phyloP scores from a whole-genome alignment of 2,888 invertebrate species.

The Drosophila bunnanda region DNA sequence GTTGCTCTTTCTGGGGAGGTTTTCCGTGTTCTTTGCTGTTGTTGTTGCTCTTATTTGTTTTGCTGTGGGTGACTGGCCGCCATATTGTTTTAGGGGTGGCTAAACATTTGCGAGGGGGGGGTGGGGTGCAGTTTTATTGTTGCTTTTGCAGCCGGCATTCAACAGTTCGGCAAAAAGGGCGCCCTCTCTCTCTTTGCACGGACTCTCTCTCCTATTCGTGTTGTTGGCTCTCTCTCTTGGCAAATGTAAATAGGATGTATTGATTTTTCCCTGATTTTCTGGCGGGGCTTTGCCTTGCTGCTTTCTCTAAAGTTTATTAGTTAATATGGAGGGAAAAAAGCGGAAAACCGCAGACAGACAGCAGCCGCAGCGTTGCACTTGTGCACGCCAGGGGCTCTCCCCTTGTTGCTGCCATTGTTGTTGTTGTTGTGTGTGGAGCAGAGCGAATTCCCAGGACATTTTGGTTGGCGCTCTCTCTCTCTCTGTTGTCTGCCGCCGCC shows the following conservation, averaged over 20 bases:
- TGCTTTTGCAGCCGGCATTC: slow-evolving; percentile 69
- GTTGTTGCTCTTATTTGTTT: slow-evolving; percentile 39
- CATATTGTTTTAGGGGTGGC: slow-evolving; percentile 76
- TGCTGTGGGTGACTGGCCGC: slow-evolving; percentile 70
- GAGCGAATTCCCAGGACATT: slow-evolving; percentile 34
- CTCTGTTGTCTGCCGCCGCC: slow-evolving; percentile 22
- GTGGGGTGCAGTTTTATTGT: slow-evolving; percentile 53
- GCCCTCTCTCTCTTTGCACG: slow-evolving; percentile 15
- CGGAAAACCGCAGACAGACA: slow-evolving; percentile 18
- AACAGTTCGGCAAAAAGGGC: slow-evolving; percentile 76
- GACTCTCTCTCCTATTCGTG: slow-evolving; percentile 4
- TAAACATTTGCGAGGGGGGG: slow-evolving; percentile 28
- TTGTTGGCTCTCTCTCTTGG: slow-evolving; percentile 25
- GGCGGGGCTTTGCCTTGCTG: slow-evolving; percentile 19
- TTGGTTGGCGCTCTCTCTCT: slow-evolving; percentile 44
- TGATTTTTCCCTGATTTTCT: slow-evolving; percentile 66
- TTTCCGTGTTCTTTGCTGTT: slow-evolving; percentile 15
- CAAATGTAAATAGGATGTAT: slow-evolving; percentile 71
- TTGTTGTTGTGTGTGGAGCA: slow-evolving; percentile 16
- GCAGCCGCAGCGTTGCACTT: slow-evolving; percentile 54
- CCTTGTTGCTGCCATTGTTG: slow-evolving; percentile 16
- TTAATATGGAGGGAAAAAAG: slow-evolving; percentile 3
- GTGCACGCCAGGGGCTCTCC: slow-evolving; percentile 16
- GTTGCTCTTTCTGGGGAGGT: slow-evolving; percentile 56
- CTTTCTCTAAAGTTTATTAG: slow-evolving; percentile 28